Conservation (phyloP, 2,797 vertebrate species). For the Micromesistius poutassou region DNA sequence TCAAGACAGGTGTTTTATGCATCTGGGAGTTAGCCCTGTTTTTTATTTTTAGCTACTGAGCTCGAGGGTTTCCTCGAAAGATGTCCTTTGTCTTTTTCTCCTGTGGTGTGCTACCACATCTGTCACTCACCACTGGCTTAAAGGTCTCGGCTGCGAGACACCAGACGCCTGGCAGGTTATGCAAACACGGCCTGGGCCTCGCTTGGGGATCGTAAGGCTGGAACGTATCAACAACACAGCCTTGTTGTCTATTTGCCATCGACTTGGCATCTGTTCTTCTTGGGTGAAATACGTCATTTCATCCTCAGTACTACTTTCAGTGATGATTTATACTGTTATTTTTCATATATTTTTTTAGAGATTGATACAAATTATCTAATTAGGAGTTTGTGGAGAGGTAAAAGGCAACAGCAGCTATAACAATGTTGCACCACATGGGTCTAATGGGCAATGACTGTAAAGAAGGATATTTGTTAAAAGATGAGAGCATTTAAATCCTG, state of each 20-base stretch:
- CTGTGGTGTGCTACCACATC: conserved; percentile 30
- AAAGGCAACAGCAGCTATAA: conserved; percentile 29
- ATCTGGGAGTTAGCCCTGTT: conserved; percentile 66
- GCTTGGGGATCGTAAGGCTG: neutral
- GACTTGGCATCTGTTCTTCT: neutral
- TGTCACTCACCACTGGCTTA: conserved; percentile 41
- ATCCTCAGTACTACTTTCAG: conserved; percentile 15
- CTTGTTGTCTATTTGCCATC: neutral
- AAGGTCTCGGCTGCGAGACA: neutral
- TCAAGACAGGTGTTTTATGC: conserved; percentile 59
- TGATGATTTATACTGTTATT: conserved; percentile 32
- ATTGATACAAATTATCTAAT: conserved; percentile 53
- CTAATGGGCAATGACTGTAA: conserved; percentile 40
- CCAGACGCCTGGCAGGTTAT: neutral
- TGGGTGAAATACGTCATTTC: conserved; percentile 6
- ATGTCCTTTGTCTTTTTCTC: conserved; percentile 51
- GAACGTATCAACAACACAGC: neutral
- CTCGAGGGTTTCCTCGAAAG: conserved; percentile 59
- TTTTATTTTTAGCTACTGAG: conserved; percentile 72
- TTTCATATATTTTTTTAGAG: conserved; percentile 17
- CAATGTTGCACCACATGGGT: conserved; percentile 27
- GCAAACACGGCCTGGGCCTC: neutral
- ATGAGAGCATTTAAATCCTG: conserved; percentile 30
- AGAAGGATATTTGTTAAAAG: conserved; percentile 22
- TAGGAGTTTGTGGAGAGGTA: conserved; percentile 38